Evolutionary conservation across 2,113 vertebrate species (phyloP).

Genomic region (Oncorhynchus masou): DNA sequence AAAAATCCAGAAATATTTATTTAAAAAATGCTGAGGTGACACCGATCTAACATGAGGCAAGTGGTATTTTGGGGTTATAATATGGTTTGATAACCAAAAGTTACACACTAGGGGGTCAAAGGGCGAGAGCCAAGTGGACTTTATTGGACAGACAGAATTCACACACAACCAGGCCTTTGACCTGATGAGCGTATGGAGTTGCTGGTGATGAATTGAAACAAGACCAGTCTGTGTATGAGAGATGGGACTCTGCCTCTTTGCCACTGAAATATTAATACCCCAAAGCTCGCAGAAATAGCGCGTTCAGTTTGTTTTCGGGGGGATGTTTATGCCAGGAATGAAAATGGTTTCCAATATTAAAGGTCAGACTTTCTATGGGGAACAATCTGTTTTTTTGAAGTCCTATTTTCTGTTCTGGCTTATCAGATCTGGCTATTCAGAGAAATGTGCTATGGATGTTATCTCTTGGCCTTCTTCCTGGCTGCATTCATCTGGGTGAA

Average conservation of each 20-base stretch:
- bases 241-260: slow-evolving; percentile 7
- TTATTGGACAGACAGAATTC: neutral
- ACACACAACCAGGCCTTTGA: neutral
- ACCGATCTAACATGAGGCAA: neutral
- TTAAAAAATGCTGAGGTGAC: neutral
- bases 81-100: neutral
- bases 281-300: slow-evolving; percentile 8
- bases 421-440: neutral
- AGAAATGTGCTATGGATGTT: neutral
- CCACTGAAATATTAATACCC: slow-evolving; percentile 35
- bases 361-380: slow-evolving; percentile 29
- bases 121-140: neutral
- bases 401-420: neutral
- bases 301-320: slow-evolving; percentile 15
- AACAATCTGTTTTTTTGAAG: slow-evolving; percentile 2
- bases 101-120: neutral
- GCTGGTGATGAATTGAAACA: slow-evolving; percentile 5
- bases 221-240: slow-evolving; percentile 1
- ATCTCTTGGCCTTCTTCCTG: neutral
- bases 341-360: slow-evolving; percentile 21
- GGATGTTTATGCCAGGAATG: slow-evolving; percentile 12
- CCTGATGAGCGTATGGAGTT: neutral
- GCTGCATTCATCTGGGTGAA: neutral
- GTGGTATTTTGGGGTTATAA: slow-evolving; percentile 6
- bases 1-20: neutral